Percentiles rank a stretch among this genome's conserved stretches.
Evolutionary conservation across 1,140 invertebrate species (phyloP).

Genomic region (Riptortus pedestris): DNA sequence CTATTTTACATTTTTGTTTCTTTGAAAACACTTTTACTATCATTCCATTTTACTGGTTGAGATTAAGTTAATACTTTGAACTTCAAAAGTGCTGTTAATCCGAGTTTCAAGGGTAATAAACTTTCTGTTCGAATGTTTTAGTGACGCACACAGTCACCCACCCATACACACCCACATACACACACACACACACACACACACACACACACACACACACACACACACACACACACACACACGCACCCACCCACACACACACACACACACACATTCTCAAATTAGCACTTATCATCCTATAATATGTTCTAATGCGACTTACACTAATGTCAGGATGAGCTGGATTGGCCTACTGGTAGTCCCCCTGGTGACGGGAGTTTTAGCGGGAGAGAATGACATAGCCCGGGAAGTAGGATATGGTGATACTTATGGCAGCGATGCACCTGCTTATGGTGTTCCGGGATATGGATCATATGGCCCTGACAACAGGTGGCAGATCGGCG

Average conservation of each 20-base stretch:
- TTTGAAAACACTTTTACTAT: no score
- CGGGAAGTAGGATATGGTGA: background rate
- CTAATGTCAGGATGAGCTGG: background rate
- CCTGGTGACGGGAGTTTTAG: background rate
- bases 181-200: conserved; percentile 2
- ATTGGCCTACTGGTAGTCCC: background rate
- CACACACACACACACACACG: no score
- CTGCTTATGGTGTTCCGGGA: background rate
- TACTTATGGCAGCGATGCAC: background rate
- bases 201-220: background rate
- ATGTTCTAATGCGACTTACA: background rate
- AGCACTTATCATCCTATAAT: background rate
- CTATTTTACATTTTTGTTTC: no score
- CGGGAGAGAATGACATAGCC: background rate
- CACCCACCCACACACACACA: no score
- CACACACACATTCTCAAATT: background rate
- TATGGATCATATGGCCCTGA: background rate
- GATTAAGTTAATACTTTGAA: no score
- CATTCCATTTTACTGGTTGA: no score
- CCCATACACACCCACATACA: no score
- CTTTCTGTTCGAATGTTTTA: no score
- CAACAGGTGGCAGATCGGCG: no score
- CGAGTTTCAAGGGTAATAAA: no score
- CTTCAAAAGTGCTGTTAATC: no score
- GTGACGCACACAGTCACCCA: background rate